phyloP scores from a whole-genome alignment of 2,797 vertebrate genomes.

The Mus minutoides region DNA sequence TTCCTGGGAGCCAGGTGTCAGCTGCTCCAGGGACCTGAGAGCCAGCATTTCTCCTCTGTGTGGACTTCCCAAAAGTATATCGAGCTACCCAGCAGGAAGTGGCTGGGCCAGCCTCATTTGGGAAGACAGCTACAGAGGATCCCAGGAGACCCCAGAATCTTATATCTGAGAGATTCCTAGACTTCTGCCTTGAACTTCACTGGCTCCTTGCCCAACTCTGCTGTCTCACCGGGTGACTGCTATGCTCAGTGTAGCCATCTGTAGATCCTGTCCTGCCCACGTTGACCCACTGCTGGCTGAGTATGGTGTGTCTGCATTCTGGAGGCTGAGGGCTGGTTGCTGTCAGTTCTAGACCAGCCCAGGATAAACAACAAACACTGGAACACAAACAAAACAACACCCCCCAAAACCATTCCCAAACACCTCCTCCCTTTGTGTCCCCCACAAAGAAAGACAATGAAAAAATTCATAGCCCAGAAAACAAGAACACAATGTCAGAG shows the following conservation, averaged over 20 bases:
- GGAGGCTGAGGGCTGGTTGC: not conserved
- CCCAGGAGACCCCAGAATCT: not conserved
- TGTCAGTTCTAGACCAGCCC: not conserved
- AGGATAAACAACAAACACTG: not conserved
- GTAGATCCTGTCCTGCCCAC: not conserved
- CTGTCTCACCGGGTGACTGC: not conserved
- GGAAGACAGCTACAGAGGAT: not conserved
- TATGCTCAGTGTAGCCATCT: not conserved
- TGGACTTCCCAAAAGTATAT: slow-evolving; percentile 13
- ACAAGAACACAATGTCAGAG: slow-evolving; percentile 8
- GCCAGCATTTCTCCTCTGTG: slow-evolving; percentile 17
- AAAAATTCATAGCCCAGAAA: not conserved
- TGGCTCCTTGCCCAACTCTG: not conserved
- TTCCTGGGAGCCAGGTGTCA: not conserved
- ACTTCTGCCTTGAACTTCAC: not conserved
- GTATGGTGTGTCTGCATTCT: not conserved
- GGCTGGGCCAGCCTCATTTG: not conserved
- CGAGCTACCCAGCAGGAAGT: slow-evolving; percentile 58
- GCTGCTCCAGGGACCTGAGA: not conserved
- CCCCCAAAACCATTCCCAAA: too few species aligned
- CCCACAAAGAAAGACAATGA: not conserved
- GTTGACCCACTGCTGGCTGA: not conserved
- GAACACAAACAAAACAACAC: not conserved
- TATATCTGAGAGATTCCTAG: not conserved
- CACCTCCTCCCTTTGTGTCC: too few species aligned